Evolutionary conservation across 2,113 vertebrate genomes (phyloP).

Genomic region (Scalopus aquaticus): DNA sequence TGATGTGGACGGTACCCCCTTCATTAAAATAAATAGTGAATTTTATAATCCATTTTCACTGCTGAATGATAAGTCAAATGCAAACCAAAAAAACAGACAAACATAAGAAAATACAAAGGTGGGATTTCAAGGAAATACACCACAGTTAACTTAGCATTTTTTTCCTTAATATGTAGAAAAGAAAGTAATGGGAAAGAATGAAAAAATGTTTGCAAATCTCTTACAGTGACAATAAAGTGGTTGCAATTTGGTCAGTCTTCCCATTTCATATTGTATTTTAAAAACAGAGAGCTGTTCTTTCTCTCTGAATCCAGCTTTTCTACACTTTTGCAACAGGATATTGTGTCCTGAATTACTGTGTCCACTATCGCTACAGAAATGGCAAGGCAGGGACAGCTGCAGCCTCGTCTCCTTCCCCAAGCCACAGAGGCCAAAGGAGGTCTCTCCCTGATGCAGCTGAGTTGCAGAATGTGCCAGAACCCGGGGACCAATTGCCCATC

Average conservation of each 20-base stretch:
- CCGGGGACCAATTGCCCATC: constrained; percentile 32
- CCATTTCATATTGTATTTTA: background rate
- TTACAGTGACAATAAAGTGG: background rate
- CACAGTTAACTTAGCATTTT: background rate
- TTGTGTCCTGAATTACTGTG: constrained; percentile 74
- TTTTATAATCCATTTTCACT: background rate
- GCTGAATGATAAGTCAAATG: background rate
- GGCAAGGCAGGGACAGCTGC: constrained; percentile 62
- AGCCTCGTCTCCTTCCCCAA: background rate
- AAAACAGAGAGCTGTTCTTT: background rate
- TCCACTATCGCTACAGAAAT: constrained; percentile 70
- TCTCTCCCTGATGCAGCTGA: background rate
- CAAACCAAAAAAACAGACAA: background rate
- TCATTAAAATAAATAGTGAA: background rate
- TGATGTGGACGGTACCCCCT: background rate
- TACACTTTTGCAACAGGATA: constrained; percentile 53
- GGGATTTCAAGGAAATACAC: background rate
- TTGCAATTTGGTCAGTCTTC: background rate
- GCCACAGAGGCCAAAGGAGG: background rate
- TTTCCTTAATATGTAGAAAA: background rate
- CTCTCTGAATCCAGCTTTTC: background rate
- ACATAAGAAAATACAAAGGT: background rate
- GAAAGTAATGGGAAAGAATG: background rate
- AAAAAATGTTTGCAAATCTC: background rate
- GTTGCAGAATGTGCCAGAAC: background rate